Conservation (phyloP, 2,113 vertebrate genomes). For the Neogobius melanostomus region DNA sequence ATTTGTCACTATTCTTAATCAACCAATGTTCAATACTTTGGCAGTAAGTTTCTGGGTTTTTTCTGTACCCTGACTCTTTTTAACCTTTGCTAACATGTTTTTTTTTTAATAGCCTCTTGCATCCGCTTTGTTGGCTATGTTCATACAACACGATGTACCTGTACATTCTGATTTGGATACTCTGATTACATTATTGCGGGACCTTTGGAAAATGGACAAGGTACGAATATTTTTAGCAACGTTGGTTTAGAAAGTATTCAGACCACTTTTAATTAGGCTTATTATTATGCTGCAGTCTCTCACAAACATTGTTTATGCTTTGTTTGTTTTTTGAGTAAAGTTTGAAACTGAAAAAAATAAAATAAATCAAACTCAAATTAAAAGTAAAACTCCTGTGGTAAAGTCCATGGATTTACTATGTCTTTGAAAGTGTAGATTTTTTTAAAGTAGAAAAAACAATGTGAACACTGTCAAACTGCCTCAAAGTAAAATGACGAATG, state of each 20-base stretch:
- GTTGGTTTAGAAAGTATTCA: no score
- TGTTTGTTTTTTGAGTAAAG: not conserved
- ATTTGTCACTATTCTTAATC: constrained; percentile 65
- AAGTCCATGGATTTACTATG: no score
- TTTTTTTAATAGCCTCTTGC: constrained; percentile 61
- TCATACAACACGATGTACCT: constrained; percentile 47
- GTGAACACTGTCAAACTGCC: no score
- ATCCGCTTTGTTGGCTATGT: constrained; percentile 68
- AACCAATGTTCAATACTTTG: constrained; percentile 50
- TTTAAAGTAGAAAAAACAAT: no score
- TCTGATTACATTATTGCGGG: constrained; percentile 54
- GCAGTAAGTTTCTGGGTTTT: constrained; percentile 60
- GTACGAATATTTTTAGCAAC: constrained; percentile 37
- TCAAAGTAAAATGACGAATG: no score
- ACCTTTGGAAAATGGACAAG: constrained; percentile 49
- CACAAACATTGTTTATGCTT: no score
- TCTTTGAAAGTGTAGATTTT: no score
- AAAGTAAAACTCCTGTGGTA: no score
- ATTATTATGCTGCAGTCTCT: not conserved
- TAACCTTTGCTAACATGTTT: not conserved
- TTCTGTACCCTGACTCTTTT: not conserved
- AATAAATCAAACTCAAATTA: no score
- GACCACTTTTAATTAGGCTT: no score
- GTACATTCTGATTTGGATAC: constrained; percentile 56
- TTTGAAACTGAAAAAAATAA: no score